phyloP scores from a whole-genome alignment of 1,140 invertebrate genomes.

The Brachionus rotundiformis region DNA sequence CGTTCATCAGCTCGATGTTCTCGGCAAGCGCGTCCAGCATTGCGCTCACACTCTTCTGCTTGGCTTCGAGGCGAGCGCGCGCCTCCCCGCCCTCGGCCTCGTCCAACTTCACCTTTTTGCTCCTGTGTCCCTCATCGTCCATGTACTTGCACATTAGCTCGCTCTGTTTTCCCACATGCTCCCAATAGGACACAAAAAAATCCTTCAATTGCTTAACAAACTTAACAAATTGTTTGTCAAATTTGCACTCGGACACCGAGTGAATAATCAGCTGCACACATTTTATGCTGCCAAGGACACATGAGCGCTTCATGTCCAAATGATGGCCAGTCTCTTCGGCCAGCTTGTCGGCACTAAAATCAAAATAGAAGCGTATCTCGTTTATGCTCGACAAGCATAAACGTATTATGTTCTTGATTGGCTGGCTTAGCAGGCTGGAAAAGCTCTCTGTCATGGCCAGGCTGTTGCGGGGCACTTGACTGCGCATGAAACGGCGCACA shows the following conservation, averaged over 20 bases:
- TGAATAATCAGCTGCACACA: not conserved
- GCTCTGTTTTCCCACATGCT: not conserved
- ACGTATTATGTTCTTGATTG: not conserved
- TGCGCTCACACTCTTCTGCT: not conserved
- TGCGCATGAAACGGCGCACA: not conserved
- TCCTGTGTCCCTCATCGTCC: not conserved
- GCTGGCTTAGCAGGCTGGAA: not conserved
- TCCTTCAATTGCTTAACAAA: conserved; percentile 35
- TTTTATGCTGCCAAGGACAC: not conserved
- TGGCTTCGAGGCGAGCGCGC: not conserved
- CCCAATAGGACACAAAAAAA: not conserved
- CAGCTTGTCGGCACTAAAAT: not conserved
- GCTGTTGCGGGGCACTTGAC: not conserved
- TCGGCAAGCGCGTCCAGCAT: not conserved
- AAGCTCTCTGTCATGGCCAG: not conserved
- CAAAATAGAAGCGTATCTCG: conserved; percentile 40
- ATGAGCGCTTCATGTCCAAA: not conserved
- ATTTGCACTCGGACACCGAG: not conserved
- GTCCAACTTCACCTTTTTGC: conserved; percentile 8
- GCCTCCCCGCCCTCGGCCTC: not conserved
- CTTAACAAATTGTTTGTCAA: not conserved
- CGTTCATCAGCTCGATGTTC: not conserved
- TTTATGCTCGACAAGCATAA: not conserved
- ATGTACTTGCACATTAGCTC: not conserved
- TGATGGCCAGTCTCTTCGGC: not conserved